Base-by-base conservation (phyloP, 2,888 invertebrate species). In the Trissoscelio sp. region DNA sequence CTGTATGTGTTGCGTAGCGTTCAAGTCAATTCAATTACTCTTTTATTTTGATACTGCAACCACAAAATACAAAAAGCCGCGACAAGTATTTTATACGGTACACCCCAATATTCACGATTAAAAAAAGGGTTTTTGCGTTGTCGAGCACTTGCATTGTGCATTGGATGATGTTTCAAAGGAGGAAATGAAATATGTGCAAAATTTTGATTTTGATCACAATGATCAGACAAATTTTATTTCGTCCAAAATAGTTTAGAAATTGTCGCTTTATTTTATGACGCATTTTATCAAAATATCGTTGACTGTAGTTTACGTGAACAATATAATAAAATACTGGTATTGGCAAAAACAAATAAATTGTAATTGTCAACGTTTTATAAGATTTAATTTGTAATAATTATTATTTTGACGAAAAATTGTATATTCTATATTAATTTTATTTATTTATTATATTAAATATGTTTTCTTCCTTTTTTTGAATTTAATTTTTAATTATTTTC, bases 1-100 rank as follows among this genome's bases (percentile, higher is more conserved):
- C 12, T 66, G 39, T 46, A 53, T 24, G 39, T 66, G 42, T 39
- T 67, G 53, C 66, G 12, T 53, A 53, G 66, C 22, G 53, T 53
- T 53, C n/a, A 14, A 53, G 39, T 67, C 67, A 55, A 69, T 55
- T 69, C 42, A 55, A 44, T 69, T 44, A 55, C 28, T 20, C 44
- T 69, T 69, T 69, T 55, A 69, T 69, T 69, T 55, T 44, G 67
- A 69, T 69, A 55, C 67, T 55, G 20, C 42, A 31, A 55, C 55
- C 44, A 11, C 67, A 55, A 14, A 55, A 69, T 53, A 67, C 66
- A 42, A 39, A 69, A 69, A 53, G 44, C 55, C 44, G 14, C 34
- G 44, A 31, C 42, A 44, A 69, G 55, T 55, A 69, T 69, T 51
- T 66, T 51, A 44, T 67, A 67, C 67, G 31, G 24, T 14, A 14